Conservation (phyloP, 2,797 vertebrate genomes). For the Gouania willdenowi region DNA sequence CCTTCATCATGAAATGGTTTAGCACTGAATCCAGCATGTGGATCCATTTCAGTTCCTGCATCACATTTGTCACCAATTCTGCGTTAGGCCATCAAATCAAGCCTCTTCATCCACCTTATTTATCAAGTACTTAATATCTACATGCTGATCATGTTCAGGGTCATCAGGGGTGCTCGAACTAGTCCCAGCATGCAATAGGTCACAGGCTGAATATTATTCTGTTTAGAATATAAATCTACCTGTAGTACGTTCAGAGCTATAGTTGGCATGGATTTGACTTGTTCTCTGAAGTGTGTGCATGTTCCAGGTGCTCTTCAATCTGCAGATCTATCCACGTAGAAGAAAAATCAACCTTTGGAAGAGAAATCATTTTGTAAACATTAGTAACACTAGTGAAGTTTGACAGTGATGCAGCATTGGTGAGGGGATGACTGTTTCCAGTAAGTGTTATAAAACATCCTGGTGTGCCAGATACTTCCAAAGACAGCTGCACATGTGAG, state of each 20-base stretch:
- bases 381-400: slow-evolving; percentile 1
- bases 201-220: not conserved
- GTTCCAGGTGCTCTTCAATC: slow-evolving; percentile 15
- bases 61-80: slow-evolving; percentile 22
- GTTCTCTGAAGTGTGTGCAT: no score
- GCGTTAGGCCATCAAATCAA: slow-evolving; percentile 12
- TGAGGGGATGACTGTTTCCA: slow-evolving; percentile 28
- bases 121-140: slow-evolving; percentile 21
- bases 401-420: slow-evolving; percentile 11
- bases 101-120: slow-evolving; percentile 6
- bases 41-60: slow-evolving; percentile 29
- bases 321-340: no score
- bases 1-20: slow-evolving; percentile 23
- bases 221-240: not conserved
- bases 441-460: slow-evolving; percentile 49
- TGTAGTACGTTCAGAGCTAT: no score
- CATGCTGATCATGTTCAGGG: slow-evolving; percentile 13
- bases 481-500: slow-evolving; percentile 20
- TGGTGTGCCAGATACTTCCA: slow-evolving; percentile 53
- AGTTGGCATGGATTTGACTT: no score
- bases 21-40: slow-evolving; percentile 25
- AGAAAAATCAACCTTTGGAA: no score
- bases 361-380: slow-evolving; percentile 20
- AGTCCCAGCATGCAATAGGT: slow-evolving; percentile 10
- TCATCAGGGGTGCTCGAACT: slow-evolving; percentile 4